Evolutionary conservation across 2,113 vertebrate genomes (phyloP).

Genomic region (Sceloporus tristichus): DNA sequence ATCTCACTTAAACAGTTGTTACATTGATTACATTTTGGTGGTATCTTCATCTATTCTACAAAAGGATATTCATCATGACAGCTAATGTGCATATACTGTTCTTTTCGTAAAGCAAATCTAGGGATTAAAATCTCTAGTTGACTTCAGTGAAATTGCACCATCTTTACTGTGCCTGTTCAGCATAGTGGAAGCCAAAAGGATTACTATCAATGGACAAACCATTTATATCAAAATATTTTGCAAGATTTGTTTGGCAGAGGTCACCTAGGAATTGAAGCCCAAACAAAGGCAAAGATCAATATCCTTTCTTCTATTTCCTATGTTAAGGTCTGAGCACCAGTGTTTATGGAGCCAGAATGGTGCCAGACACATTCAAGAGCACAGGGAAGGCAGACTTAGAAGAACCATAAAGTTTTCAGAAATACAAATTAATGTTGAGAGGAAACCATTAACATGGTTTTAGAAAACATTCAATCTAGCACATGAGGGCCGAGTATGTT

Average conservation of each 20-base stretch:
- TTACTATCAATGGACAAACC: neutral
- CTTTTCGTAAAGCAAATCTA: neutral
- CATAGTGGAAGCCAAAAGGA: neutral
- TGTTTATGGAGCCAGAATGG: neutral
- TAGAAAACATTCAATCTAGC: neutral
- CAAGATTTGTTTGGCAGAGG: neutral
- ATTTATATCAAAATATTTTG: neutral
- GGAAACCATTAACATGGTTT: neutral
- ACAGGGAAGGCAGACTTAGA: neutral
- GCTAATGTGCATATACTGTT: neutral
- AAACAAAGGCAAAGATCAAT: neutral
- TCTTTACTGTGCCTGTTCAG: neutral
- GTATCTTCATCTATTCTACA: neutral
- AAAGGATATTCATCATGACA: neutral
- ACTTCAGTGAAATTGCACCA: neutral
- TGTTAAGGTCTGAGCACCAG: neutral
- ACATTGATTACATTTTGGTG: neutral
- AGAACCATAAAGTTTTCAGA: neutral
- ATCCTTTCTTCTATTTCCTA: neutral
- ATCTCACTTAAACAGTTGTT: neutral
- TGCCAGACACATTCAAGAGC: neutral
- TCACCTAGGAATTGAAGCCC: neutral
- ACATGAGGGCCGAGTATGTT: neutral
- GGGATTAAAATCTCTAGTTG: neutral
- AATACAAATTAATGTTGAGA: neutral